Base-by-base conservation (phyloP, 1,140 invertebrate genomes). In the Dendrolimus kikuchii region DNA sequence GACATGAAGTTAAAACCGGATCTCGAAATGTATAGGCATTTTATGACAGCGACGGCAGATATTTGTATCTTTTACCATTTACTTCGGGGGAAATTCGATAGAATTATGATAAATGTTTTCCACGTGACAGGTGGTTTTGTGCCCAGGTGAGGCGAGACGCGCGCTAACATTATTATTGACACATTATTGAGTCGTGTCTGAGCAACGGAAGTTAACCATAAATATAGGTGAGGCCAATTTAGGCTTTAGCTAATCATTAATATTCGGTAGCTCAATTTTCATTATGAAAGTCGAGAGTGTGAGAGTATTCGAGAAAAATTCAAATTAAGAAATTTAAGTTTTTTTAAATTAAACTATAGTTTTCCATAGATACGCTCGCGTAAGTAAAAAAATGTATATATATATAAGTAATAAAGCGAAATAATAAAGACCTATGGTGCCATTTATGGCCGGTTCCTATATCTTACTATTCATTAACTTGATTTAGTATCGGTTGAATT, bases 101-200 rank as follows among this genome's bases (percentile, higher is more conserved):
- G 61, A 61, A 71, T 79, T 79, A 71, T 79, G 66, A 79, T 76
- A 76, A 73, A 76, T 79, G 69, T 73, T 62, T 51, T 42, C 50
- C 38, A 52, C 60, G 64, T 76, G 76, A 74, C 71, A 76, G 62
- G 65, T 69, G 65, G 61, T 63, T 73, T 70, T 68, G 60, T 66
- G 58, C 55, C 53, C 40, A 57, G 23, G 53, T 59, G 58, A 58
- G 60, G 60, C 58, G 59, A 71, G 46, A 52, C 54, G 43, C 55
- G 55, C 55, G 60, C 60, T 72, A 61, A 57, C 45, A 59, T 59
- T 62, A 55, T 65, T 70, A 74, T 75, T 77, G 70, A 75, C 71
- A 66, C 60, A 61, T 67, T 71, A 71, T 74, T 65, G 62, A 69
- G 66, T 64, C 57, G 59, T 63, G 63, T 63, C 59, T 40, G 23